Evolutionary conservation across 2,797 vertebrate genomes (phyloP), one percentile per base, ranked within the genome.

Genomic region (Rhynchotus rufescens): DNA sequence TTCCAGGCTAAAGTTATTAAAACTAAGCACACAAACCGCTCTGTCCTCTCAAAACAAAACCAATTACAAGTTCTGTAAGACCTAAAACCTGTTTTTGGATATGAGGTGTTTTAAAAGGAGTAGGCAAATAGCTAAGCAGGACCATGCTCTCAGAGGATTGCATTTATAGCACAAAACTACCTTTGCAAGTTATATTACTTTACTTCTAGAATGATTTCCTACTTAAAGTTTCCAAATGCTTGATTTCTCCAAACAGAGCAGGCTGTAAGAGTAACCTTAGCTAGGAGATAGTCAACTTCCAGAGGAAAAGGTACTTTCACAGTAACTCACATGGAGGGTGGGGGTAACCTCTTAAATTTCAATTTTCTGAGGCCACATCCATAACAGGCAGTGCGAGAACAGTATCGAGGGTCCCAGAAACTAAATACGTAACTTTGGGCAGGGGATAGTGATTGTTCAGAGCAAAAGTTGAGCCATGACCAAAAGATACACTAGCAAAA

Each of bases 191-290:
- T 11, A 4, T 91, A 54, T 36, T 42, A 28, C 21, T 30, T 40
- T 54, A 4, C 16, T 49, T 42, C 67, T 22, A 15, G 38, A 65
- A 42, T 1, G 2, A 32, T 5, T 89, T n/a, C 59, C 59, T 76
- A 28, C 10, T 54, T 34, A 2, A 16, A 52, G 51, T 25, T 40
- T 28, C 23, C 38, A 57, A 34, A 38, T 2, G 2, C 9, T 13
- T 15, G 9, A 3, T 26, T 38, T 52, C 69, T 34, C 60, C 52
- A 56, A 36, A 17, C 4, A 0, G 0, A 69, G 32, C 2, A 2
- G 23, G 23, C 10, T 7, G 15, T 0, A 0, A 0, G 4, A 25
- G 57, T 16, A 84, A 80, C 34, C 21, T 9, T 3, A 56, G 22
- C 49, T 51, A 49, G 22, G 23, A 49, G 23, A 25, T 8, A 49